phyloP scores from a whole-genome alignment of 2,888 invertebrate species.

The Anagyrus pseudococci region DNA sequence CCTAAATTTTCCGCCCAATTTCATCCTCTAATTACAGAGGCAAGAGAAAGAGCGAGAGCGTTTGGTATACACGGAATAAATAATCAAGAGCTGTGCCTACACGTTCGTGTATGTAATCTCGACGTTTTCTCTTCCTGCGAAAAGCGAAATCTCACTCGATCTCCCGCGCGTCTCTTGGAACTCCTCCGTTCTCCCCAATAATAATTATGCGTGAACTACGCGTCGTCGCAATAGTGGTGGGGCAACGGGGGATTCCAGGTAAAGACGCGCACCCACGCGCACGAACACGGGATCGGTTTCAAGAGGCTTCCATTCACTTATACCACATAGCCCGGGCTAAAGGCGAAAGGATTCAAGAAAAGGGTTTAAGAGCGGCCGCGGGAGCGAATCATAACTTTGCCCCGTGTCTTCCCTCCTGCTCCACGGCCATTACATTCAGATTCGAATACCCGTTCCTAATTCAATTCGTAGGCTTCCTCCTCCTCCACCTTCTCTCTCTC shows the following conservation, averaged over 20 bases:
- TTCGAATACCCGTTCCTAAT: conserved; percentile 14
- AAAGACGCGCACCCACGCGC: background rate
- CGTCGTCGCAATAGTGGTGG: background rate
- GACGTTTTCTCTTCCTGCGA: no score
- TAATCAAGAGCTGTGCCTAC: no score
- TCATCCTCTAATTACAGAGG: no score
- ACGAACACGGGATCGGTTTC: conserved; percentile 5
- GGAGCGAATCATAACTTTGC: conserved; percentile 13
- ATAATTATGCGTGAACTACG: conserved; percentile 18
- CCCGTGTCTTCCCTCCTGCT: conserved; percentile 5
- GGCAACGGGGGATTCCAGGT: background rate
- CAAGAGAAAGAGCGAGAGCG: no score
- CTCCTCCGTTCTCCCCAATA: background rate
- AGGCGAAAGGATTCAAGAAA: background rate
- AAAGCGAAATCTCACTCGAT: no score
- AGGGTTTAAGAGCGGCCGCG: conserved; percentile 9
- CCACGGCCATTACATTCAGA: conserved; percentile 9
- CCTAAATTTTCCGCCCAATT: no score
- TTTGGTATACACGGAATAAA: no score
- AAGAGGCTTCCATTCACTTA: conserved; percentile 3
- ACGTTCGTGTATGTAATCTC: no score
- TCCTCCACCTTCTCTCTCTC: background rate
- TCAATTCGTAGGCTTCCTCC: conserved; percentile 3
- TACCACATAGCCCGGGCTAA: conserved; percentile 3
- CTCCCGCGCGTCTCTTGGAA: background rate